Evolutionary conservation across 2,797 vertebrate species (phyloP).

Genomic region (Onychomys leucogaster): DNA sequence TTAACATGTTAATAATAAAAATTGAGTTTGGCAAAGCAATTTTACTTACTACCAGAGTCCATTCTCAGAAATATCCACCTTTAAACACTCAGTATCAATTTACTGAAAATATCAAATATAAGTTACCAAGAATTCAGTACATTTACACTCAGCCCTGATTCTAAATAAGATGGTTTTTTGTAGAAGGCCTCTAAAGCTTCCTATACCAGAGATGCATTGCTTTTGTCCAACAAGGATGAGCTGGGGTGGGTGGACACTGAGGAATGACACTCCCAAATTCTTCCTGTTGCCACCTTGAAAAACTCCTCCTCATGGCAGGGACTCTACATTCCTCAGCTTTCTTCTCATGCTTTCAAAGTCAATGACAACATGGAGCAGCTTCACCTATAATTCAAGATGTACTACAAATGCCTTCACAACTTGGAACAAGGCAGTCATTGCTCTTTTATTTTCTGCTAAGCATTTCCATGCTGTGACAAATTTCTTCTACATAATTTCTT

Average conservation of each 20-base stretch:
- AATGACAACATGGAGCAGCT: not conserved
- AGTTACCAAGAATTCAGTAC: not conserved
- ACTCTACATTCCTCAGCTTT: not conserved
- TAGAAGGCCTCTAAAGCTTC: not conserved
- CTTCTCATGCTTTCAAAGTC: not conserved
- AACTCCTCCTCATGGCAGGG: too few species aligned
- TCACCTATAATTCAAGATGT: not conserved
- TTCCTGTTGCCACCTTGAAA: not conserved
- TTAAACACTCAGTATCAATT: not conserved
- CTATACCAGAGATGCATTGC: not conserved
- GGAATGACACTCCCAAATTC: not conserved
- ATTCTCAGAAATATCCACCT: conserved; percentile 2
- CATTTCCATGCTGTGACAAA: not conserved
- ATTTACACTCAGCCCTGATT: not conserved
- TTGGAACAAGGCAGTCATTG: not conserved
- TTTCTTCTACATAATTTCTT: not conserved
- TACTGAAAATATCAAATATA: not conserved
- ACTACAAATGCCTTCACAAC: not conserved
- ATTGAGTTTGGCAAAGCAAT: not conserved
- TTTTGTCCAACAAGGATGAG: not conserved
- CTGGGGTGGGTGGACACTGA: not conserved
- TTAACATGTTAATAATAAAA: not conserved
- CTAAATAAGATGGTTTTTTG: not conserved
- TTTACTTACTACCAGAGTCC: not conserved
- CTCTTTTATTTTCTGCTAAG: not conserved